Evolutionary conservation across 2,888 invertebrate species (phyloP), one percentile per base, ranked within the genome.

Genomic region (Notodonta ziczac): DNA sequence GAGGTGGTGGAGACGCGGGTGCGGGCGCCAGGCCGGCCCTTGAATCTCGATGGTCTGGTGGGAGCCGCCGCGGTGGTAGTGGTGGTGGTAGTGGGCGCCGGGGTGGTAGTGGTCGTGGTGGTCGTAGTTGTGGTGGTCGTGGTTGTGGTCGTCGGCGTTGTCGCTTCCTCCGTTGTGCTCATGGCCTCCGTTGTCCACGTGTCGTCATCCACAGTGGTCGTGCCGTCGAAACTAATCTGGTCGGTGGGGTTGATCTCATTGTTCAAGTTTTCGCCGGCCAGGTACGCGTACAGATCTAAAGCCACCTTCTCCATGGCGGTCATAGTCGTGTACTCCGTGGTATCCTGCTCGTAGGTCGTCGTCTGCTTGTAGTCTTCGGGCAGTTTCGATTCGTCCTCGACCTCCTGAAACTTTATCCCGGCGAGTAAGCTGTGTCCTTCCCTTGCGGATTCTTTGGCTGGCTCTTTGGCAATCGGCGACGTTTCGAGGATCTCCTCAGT

Each of bases 261-360:
- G 68, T 96, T 96, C 35, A 95, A 86, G 72, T 95, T 95, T 73
- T 95, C 95, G 24, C 95, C 94, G 12, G 95, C 95, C 57, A 97
- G 92, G 76, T 97, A 96, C 0, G 97, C 97, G 80, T 97, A 97
- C 56, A 97, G 90, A 76, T 97, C 97, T 13, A 97, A 91, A 12
- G 97, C 97, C 0, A 97, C 96, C 89, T 97, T 97, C 80, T 97
- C 97, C 96, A 97, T 97, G 0, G 95, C 94, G 0, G 95, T 95
- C 86, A 95, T 95, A 10, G 95, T 95, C 0, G 96, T 96, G 44
- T 96, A 95, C 40, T 96, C 95, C 5, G 94, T 95, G 7, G 93
- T 93, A 13, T 93, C 93, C 65, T 89, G 89, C 59, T 91, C 93
- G 60, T 86, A 88, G 3, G 90, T 79, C 0, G 90, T 92, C 2